Conservation (phyloP, 2,113 vertebrate species). For the Epinephelus moara region DNA sequence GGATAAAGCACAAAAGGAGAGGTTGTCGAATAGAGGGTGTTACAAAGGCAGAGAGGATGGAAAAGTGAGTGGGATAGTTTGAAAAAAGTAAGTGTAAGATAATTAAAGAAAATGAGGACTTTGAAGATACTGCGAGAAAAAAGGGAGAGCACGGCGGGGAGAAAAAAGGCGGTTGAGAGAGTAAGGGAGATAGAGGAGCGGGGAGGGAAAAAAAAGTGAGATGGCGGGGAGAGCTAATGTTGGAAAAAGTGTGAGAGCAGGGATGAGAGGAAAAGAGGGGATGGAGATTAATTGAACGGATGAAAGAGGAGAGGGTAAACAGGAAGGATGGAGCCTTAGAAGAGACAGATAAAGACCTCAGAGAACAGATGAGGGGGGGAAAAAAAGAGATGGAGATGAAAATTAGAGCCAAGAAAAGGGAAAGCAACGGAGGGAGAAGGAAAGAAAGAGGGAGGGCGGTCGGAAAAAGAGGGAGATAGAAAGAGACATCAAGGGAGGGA, state of each 20-base stretch:
- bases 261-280: conserved; percentile 57
- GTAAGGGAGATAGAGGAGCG: background rate
- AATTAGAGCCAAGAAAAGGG: conserved; percentile 64
- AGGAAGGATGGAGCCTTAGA: conserved; percentile 74
- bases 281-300: conserved; percentile 72
- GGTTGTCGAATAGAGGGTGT: conserved; percentile 21
- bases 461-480: conserved; percentile 9
- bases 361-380: conserved; percentile 56
- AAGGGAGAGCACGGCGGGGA: background rate
- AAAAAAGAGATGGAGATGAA: conserved; percentile 49
- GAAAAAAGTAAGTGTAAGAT: conserved; percentile 46
- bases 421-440: conserved; percentile 44
- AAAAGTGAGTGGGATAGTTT: conserved; percentile 41
- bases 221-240: conserved; percentile 23
- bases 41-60: conserved; percentile 28
- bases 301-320: conserved; percentile 78
- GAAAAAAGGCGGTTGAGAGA: conserved; percentile 17
- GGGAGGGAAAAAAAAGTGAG: conserved; percentile 1
- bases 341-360: conserved; percentile 76
- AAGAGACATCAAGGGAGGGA: conserved; percentile 68
- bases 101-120: conserved; percentile 40
- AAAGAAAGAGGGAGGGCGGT: conserved; percentile 20
- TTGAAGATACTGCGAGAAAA: conserved; percentile 35
- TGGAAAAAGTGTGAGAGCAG: conserved; percentile 51
- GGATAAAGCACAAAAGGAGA: conserved; percentile 18